phyloP scores from a whole-genome alignment of 1,140 invertebrate species.

The Wiebesia pumilae region DNA sequence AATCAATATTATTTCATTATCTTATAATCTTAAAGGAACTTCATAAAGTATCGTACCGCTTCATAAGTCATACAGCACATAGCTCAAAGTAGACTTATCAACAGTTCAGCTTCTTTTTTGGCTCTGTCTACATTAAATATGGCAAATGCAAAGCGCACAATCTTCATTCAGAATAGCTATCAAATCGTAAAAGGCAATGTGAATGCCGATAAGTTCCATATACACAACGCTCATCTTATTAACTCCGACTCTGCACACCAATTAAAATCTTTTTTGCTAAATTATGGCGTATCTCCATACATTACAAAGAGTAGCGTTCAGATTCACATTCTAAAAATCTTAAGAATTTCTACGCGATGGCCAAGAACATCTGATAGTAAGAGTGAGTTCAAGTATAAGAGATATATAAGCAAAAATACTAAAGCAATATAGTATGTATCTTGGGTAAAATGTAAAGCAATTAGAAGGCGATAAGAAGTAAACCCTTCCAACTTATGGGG shows the following conservation, averaged over 20 bases:
- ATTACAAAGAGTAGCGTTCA: background rate
- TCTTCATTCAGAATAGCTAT: background rate
- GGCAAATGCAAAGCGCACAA: background rate
- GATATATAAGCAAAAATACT: no score
- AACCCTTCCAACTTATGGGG: background rate
- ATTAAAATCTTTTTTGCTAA: slow-evolving; percentile 10
- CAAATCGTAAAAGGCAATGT: background rate
- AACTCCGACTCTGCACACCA: background rate
- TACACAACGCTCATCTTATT: background rate
- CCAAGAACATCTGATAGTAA: no score
- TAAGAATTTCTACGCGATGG: background rate
- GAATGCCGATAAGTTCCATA: background rate
- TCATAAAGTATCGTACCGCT: no score
- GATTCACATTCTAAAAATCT: background rate
- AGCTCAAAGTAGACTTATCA: no score
- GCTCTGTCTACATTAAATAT: background rate
- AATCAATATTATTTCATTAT: no score
- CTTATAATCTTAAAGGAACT: no score
- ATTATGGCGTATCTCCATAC: background rate
- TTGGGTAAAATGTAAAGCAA: background rate
- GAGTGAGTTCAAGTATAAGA: no score
- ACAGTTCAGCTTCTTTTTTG: background rate
- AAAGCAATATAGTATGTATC: background rate
- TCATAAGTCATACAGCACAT: no score
- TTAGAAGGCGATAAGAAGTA: background rate